Base-by-base conservation (phyloP, 2,888 invertebrate species). In the Dynastes tityus region DNA sequence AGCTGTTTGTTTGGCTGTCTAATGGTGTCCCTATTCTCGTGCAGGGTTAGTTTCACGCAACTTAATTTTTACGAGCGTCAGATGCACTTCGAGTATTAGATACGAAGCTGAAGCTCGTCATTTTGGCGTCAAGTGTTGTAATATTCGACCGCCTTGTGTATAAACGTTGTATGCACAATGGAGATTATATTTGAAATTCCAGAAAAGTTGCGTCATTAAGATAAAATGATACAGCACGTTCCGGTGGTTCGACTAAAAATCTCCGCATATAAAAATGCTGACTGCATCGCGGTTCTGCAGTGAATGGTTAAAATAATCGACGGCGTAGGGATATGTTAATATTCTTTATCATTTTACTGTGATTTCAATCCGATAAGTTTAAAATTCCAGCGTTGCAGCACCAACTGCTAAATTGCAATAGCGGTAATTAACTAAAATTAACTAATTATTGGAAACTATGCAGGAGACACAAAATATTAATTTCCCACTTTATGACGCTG, bases 51-150 rank as follows among this genome's bases (percentile, higher is more conserved):
- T 68, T 49, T 49, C 22, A 29, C 27, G 8, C 29, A 27, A 51
- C 49, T 68, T 68, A 68, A 68, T 68, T 68, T 68, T 51, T 68
- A 68, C 68, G 68, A 68, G 27, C 51, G 68, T 68, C 68, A 68
- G 68, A 68, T 68, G 68, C 68, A 68, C 16, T 68, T 49, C 27
- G 11, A 51, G 45, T 49, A 27, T 68, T 68, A 51, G 49, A 68
- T 68, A 27, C 61, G 61, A 22, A 40, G 16, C 40, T 16, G 16
- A 16, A 40, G 51, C 16, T 49, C 37, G 67, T 68, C 68, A 68
- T 51, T 51, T 45, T 68, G n/a, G 16, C 22, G 49, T 68, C 45
- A 49, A 68, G 27, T 13, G 68, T 68, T 49, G 45, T 49, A 68
- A 51, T 49, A 68, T 68, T 68, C 49, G 49, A 49, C 49, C 49